These are phyloP conservation scores for Hydra vulgaris DNA, from an alignment of 30 jellyfish, hydroid and myxozoan species.

Conservation along the genomic window DNA sequence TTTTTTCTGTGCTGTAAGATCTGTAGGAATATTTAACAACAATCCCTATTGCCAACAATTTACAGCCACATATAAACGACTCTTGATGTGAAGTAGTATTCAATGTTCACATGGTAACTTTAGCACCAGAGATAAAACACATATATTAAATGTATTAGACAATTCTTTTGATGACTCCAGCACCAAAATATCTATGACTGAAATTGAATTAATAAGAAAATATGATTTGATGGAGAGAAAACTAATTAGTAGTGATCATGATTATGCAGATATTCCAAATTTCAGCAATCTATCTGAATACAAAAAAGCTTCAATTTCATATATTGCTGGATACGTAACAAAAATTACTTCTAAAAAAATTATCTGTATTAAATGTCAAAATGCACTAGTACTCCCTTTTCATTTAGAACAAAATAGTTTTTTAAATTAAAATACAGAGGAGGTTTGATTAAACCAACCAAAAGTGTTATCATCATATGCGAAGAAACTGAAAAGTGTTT, in stretches of 20 bases:
- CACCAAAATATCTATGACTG: slow-evolving; percentile 4
- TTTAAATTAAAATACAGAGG: slow-evolving; percentile 49
- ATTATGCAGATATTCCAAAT: slow-evolving; percentile 34
- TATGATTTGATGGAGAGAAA: slow-evolving; percentile 19
- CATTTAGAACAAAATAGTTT: neutral
- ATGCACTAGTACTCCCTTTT: slow-evolving; percentile 1
- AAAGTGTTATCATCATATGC: slow-evolving; percentile 42
- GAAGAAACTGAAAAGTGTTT: slow-evolving; percentile 36
- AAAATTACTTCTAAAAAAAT: slow-evolving; percentile 10
- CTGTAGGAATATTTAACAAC: slow-evolving; percentile 47
- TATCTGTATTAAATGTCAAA: slow-evolving; percentile 1
- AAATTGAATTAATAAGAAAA: slow-evolving; percentile 29
- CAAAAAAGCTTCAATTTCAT: slow-evolving; percentile 39
- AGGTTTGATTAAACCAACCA: slow-evolving; percentile 37
- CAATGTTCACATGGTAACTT: neutral
- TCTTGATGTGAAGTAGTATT: slow-evolving; percentile 15
- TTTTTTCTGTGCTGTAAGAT: slow-evolving; percentile 43
- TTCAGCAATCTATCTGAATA: slow-evolving; percentile 22
- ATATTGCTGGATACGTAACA: slow-evolving; percentile 41
- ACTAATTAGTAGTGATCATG: slow-evolving; percentile 33
- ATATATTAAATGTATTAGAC: neutral
- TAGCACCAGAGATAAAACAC: neutral
- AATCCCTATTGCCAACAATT: slow-evolving; percentile 29
- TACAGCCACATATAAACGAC: slow-evolving; percentile 18
- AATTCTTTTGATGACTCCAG: neutral